phyloP scores from a whole-genome alignment of 1,140 invertebrate genomes.

The Elymnias hypermnestra region DNA sequence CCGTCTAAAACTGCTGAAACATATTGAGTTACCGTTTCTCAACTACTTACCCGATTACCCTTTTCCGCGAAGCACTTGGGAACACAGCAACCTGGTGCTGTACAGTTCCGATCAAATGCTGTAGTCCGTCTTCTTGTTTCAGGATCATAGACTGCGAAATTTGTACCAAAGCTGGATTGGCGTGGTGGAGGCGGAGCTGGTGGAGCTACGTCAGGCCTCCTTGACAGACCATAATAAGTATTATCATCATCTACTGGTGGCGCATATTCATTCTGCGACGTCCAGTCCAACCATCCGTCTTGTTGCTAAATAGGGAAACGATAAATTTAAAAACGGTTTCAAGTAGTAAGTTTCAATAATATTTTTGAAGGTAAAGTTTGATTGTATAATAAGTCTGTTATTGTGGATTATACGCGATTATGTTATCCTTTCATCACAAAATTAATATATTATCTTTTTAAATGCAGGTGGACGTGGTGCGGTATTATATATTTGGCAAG shows the following conservation, averaged over 20 bases:
- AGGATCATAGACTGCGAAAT: conserved; percentile 75
- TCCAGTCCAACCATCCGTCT: conserved; percentile 31
- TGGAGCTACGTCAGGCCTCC: conserved; percentile 22
- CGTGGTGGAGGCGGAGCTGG: conserved; percentile 22
- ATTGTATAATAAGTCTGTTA: too few species aligned
- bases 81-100: conserved; percentile 80
- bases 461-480: too few species aligned
- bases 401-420: too few species aligned
- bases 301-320: conserved; percentile 52
- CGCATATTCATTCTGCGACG: conserved; percentile 17
- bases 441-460: too few species aligned
- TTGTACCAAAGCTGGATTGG: conserved; percentile 33
- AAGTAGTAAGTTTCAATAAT: too few species aligned
- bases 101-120: conserved; percentile 77
- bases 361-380: too few species aligned
- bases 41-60: conserved; percentile 83
- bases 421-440: too few species aligned
- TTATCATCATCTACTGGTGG: conserved; percentile 9
- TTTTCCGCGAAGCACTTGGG: conserved; percentile 97
- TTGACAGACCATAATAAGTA: conserved; percentile 16
- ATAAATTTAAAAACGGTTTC: too few species aligned
- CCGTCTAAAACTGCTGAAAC: too few species aligned
- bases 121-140: conserved; percentile 75
- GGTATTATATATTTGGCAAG: too few species aligned
- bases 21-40: too few species aligned